Conservation (phyloP, 2,113 vertebrate genomes). For the Bubo blakistoni region DNA sequence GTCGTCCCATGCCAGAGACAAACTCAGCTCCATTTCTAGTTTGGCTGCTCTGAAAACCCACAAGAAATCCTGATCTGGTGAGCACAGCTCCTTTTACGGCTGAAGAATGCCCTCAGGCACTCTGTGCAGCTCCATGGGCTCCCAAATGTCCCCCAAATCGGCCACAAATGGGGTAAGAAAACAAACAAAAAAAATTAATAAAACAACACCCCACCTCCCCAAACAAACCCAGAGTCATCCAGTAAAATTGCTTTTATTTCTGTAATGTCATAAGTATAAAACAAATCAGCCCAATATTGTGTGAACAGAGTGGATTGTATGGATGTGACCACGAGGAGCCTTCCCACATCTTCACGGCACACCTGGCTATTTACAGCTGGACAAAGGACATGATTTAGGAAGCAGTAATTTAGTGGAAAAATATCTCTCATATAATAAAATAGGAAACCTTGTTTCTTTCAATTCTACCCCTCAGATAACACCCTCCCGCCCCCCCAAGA, state of each 20-base stretch:
- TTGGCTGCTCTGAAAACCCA: constrained; percentile 58
- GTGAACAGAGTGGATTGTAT: constrained; percentile 44
- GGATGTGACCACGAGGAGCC: constrained; percentile 42
- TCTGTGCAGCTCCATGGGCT: neutral
- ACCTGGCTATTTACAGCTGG: constrained; percentile 31
- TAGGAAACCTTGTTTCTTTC: constrained; percentile 58
- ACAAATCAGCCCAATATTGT: constrained; percentile 57
- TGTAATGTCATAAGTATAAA: constrained; percentile 61
- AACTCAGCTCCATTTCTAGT: constrained; percentile 58
- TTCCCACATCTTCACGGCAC: neutral
- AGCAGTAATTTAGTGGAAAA: constrained; percentile 50
- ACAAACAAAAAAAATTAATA: neutral
- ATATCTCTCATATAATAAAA: constrained; percentile 66
- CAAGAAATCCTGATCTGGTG: constrained; percentile 56
- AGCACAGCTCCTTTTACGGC: constrained; percentile 61
- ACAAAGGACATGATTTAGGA: neutral
- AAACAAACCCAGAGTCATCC: neutral
- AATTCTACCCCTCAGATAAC: neutral
- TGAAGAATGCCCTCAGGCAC: constrained; percentile 55
- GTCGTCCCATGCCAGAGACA: constrained; percentile 41
- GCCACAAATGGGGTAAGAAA: neutral
- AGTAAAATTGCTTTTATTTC: constrained; percentile 69
- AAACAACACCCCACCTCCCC: neutral
- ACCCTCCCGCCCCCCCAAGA: neutral
- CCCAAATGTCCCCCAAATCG: neutral